A percentile compares a stretch with the other conserved stretches of the same genome.
These are phyloP conservation scores for Diabrotica undecimpunctata DNA, from an alignment of 1,140 invertebrate species.

Conservation along the genomic window DNA sequence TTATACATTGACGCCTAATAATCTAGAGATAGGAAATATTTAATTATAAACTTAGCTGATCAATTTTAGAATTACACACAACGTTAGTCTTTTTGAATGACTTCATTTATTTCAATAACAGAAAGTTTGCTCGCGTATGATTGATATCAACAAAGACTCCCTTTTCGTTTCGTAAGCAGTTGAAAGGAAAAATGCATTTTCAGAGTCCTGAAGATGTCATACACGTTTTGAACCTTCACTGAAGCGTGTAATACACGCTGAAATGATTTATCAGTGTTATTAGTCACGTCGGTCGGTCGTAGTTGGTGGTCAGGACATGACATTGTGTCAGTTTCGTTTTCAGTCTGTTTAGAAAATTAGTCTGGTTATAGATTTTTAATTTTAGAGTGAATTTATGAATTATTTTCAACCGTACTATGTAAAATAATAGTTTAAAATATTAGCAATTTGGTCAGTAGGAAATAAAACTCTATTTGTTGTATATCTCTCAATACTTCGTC, in stretches of 20 bases:
- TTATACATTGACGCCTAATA: too few species aligned
- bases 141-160: background rate
- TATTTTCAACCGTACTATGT: too few species aligned
- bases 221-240: background rate
- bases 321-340: background rate
- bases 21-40: too few species aligned
- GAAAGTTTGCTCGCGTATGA: background rate
- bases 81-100: background rate
- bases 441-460: too few species aligned
- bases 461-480: too few species aligned
- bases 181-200: background rate
- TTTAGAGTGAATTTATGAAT: too few species aligned
- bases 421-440: too few species aligned
- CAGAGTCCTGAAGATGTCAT: background rate
- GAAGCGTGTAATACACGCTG: background rate
- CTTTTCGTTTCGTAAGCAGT: background rate
- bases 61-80: background rate
- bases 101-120: background rate
- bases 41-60: background rate
- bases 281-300: background rate
- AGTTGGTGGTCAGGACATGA: background rate
- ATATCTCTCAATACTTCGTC: too few species aligned
- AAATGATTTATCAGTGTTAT: slow-evolving; percentile 3
- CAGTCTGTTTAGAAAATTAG: too few species aligned
- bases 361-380: too few species aligned